Conservation (phyloP, 2,888 invertebrate species). For the Sialis lutaria region DNA sequence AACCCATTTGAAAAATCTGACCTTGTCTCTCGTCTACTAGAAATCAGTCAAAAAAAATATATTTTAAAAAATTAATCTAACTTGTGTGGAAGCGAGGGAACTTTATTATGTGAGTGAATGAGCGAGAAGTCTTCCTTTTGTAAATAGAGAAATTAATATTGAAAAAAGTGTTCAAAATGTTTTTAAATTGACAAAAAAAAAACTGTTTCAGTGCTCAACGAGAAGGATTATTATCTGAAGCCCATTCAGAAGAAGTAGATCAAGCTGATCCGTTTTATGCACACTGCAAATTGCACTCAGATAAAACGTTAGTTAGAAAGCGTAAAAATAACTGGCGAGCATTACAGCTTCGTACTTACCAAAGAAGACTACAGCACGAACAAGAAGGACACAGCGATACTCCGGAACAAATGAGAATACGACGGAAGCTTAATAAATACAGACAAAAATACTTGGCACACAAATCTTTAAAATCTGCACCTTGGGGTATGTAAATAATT, state of each 20-base stretch:
- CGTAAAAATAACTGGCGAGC: conserved; percentile 75
- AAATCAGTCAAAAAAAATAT: no score
- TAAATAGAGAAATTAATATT: no score
- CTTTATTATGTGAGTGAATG: no score
- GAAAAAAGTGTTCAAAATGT: no score
- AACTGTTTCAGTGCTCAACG: conserved; percentile 60
- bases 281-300: conserved; percentile 89
- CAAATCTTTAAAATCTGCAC: conserved; percentile 54
- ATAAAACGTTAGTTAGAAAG: conserved; percentile 68
- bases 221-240: conserved; percentile 82
- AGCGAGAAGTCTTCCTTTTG: no score
- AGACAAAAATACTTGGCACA: conserved; percentile 63
- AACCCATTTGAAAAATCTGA: no score
- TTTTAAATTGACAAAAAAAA: no score
- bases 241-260: conserved; percentile 75
- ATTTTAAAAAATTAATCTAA: no score
- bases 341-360: conserved; percentile 62
- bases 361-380: conserved; percentile 38
- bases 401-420: conserved; percentile 56
- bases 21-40: no score
- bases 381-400: conserved; percentile 42
- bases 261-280: conserved; percentile 96
- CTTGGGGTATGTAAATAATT: conserved; percentile 53
- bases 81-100: no score
- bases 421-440: conserved; percentile 68